phyloP scores from a whole-genome alignment of 2,888 invertebrate species.

The Tipula vernalis region DNA sequence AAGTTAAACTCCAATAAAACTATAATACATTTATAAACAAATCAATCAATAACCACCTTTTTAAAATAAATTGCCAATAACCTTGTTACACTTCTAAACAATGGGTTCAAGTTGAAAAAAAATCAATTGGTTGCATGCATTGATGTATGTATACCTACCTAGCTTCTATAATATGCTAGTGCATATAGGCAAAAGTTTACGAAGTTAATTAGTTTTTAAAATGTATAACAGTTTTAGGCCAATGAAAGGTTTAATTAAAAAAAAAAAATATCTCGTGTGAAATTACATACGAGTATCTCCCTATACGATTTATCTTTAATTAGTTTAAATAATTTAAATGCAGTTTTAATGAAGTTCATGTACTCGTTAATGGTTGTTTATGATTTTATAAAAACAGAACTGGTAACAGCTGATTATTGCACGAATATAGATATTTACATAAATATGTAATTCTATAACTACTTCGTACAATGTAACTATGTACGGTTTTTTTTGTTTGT shows the following conservation, averaged over 20 bases:
- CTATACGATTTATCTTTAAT: neutral
- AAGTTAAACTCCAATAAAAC: no score
- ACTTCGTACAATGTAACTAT: neutral
- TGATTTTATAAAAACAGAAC: neutral
- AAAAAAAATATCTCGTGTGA: neutral
- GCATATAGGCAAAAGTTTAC: neutral
- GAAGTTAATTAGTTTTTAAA: neutral
- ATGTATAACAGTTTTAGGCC: neutral
- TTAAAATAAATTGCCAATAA: neutral
- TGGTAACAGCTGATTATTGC: neutral
- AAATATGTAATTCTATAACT: neutral
- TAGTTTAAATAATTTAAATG: neutral
- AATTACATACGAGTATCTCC: neutral
- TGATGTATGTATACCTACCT: neutral
- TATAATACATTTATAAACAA: no score
- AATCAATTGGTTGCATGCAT: neutral
- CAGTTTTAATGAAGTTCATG: neutral
- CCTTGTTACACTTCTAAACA: neutral
- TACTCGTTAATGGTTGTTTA: neutral
- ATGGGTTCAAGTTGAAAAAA: neutral
- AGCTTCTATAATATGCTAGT: no score
- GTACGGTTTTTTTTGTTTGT: neutral
- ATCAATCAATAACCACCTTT: no score
- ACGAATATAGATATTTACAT: neutral
- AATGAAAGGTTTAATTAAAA: neutral